These are phyloP conservation scores for Ataeniobius toweri DNA, from an alignment of 2,797 vertebrate species.

Conservation along the genomic window DNA sequence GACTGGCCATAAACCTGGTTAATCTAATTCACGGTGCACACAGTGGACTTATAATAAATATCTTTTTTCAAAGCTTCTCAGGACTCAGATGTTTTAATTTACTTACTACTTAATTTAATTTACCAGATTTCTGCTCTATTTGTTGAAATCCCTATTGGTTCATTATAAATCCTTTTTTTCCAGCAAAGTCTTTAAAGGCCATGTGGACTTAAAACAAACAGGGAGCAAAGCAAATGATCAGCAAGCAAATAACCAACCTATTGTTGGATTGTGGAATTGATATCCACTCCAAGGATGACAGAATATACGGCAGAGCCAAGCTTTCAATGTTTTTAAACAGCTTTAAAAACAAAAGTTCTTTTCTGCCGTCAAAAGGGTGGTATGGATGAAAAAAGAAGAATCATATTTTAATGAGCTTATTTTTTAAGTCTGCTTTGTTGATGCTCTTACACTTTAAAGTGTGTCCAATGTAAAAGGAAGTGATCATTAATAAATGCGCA, in stretches of 20 bases:
- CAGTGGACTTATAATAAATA: not conserved
- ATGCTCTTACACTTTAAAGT: too few relatives aligned
- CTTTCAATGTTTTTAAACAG: not conserved
- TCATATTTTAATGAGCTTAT: too few relatives aligned
- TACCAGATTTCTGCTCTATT: too few relatives aligned
- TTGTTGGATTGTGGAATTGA: constrained; percentile 4
- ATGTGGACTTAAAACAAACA: constrained; percentile 2
- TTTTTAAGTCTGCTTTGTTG: too few relatives aligned
- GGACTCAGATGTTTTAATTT: not conserved
- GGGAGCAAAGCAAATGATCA: constrained; percentile 9
- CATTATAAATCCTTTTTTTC: not conserved
- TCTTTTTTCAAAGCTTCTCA: not conserved
- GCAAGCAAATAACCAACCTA: constrained; percentile 17
- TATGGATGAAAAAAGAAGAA: too few relatives aligned
- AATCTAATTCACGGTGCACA: not conserved
- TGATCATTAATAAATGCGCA: too few relatives aligned
- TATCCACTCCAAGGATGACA: not conserved
- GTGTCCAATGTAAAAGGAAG: too few relatives aligned
- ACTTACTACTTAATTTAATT: too few relatives aligned
- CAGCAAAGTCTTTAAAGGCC: constrained; percentile 1
- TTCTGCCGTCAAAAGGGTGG: not conserved
- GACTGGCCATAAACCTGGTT: constrained; percentile 2
- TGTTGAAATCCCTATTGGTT: not conserved
- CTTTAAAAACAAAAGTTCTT: not conserved
- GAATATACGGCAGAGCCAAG: not conserved